phyloP scores from a whole-genome alignment of 2,113 vertebrate genomes.

The Microtus oregoni region DNA sequence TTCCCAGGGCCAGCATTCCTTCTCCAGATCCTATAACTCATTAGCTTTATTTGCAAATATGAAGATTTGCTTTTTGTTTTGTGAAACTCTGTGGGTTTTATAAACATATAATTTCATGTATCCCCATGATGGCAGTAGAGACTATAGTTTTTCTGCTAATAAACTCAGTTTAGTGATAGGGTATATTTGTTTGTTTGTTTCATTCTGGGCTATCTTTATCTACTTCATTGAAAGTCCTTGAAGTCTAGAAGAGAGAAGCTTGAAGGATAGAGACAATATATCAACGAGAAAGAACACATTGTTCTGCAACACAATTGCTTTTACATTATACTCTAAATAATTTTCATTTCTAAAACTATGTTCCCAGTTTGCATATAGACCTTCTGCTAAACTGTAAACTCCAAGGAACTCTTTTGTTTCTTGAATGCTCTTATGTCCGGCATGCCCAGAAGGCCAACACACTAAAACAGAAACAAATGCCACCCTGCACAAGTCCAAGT shows the following conservation, averaged over 20 bases:
- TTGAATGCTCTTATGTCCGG: constrained; percentile 24
- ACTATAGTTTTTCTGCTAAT: not conserved
- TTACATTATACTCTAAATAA: constrained; percentile 39
- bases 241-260: constrained; percentile 24
- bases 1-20: not conserved
- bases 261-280: not conserved
- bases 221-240: not conserved
- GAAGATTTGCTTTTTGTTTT: not conserved
- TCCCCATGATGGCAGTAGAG: not conserved
- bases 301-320: not conserved
- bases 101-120: not conserved
- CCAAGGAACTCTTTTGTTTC: not conserved
- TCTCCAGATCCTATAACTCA: not conserved
- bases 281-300: not conserved
- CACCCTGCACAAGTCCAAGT: constrained; percentile 61
- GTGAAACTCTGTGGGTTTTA: constrained; percentile 22
- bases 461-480: constrained; percentile 71
- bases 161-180: constrained; percentile 50
- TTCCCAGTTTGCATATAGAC: constrained; percentile 29
- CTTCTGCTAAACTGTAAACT: constrained; percentile 10
- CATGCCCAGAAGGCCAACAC: constrained; percentile 55
- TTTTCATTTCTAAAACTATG: constrained; percentile 46
- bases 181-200: not conserved
- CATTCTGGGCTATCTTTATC: not conserved
- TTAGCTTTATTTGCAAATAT: not conserved